Percentiles rank a stretch among this genome's conserved stretches.
These are phyloP conservation scores for Aegypius monachus DNA, from an alignment of 2,113 vertebrate genomes.

Conservation along the genomic window DNA sequence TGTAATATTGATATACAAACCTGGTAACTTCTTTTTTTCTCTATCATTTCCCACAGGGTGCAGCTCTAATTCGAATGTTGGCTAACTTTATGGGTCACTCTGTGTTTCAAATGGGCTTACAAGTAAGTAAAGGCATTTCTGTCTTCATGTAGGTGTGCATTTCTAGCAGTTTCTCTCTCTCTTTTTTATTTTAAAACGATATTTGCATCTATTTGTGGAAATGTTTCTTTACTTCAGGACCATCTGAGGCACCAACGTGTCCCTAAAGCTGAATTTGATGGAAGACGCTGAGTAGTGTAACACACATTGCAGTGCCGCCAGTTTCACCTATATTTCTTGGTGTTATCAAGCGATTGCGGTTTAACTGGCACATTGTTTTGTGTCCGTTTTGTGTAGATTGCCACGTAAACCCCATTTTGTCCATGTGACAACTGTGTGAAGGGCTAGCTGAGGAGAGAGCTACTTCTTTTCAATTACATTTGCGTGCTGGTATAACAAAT, in stretches of 20 bases:
- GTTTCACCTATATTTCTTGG: background rate
- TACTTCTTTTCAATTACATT: background rate
- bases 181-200: background rate
- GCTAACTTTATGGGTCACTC: conserved; percentile 95
- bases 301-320: background rate
- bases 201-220: background rate
- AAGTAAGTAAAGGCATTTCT: conserved; percentile 83
- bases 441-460: background rate
- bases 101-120: conserved; percentile 91
- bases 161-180: background rate
- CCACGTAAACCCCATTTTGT: background rate
- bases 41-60: conserved; percentile 79
- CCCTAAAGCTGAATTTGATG: background rate
- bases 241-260: background rate
- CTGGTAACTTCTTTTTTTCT: background rate
- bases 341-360: background rate
- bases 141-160: background rate
- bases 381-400: background rate
- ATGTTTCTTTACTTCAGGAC: background rate
- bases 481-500: background rate
- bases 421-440: background rate
- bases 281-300: background rate
- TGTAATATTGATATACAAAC: background rate
- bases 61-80: conserved; percentile 97
- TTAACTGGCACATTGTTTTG: background rate